Base-by-base conservation (phyloP, 1,140 invertebrate species). In the Stenopsyche tienmushanensis region DNA sequence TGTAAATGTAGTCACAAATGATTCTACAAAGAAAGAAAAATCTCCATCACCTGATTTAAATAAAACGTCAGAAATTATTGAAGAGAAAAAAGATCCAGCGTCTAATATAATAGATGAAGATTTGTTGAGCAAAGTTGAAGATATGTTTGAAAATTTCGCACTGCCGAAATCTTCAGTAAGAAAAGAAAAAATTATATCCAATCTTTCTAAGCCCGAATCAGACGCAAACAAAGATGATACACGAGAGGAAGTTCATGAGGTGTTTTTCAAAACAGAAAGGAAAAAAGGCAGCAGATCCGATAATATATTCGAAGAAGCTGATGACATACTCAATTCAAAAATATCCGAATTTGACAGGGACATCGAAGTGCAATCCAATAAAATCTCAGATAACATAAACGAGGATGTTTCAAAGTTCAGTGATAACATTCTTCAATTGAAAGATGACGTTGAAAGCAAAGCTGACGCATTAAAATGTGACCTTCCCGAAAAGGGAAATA, bases 41-140 rank as follows among this genome's bases (percentile, higher is more conserved):
- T 59, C 44, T 13, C 54, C 45, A 17, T 49, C 54, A 15, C n/a
- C n/a, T n/a, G n/a, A n/a, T n/a, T n/a, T n/a, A n/a, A n/a, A n/a
- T n/a, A n/a, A n/a, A n/a, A n/a, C n/a, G n/a, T n/a, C 55, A 44
- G 39, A 25, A 44, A 65, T 58, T 9, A 45, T 15, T 24, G 15
- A 52, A 62, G 24, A 21, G 13, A 29, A 65, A 52, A 26, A 49
- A 20, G 2, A 29, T 25, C 9, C 47, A 8, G 23, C 42, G 41
- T 78, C 79, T 0, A 76, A 76, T 67, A 66, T 81, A 7, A 81
- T 80, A 20, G 74, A 77, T 17, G 80, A 81, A 72, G 78, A 78
- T 39, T 65, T 81, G 20, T 72, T 80, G 3, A 76, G 73, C 55
- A 80, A 80, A 75, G 77, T 81, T 8, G 78, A 81, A 21, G 78